Evolutionary conservation across 2,888 invertebrate species (phyloP).

Genomic region (Timandra comae): DNA sequence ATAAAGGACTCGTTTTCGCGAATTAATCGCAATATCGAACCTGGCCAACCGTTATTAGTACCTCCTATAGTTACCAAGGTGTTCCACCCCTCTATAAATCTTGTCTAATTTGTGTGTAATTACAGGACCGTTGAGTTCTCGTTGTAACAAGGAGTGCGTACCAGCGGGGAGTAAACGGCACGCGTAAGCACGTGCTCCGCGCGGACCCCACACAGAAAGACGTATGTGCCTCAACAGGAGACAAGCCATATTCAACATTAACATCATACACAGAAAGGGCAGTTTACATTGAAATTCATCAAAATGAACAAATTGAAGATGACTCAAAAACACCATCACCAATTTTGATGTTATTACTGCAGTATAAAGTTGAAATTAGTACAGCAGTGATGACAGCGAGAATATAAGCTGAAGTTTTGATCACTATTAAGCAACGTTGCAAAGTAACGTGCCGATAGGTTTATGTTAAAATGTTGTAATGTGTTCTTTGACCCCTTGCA

Average conservation of each 20-base stretch:
- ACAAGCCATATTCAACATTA: conserved; percentile 31
- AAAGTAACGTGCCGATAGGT: conserved; percentile 59
- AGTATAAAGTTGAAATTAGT: conserved; percentile 45
- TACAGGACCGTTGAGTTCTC: conserved; percentile 72
- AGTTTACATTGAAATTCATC: conserved; percentile 18
- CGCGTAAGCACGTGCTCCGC: conserved; percentile 68
- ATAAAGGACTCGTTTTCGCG: conserved; percentile 43
- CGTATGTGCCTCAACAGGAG: conserved; percentile 20
- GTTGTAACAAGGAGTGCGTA: conserved; percentile 73
- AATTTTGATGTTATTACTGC: conserved; percentile 43
- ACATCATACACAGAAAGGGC: background rate
- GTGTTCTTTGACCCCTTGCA: conserved; percentile 67
- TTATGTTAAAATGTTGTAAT: conserved; percentile 59
- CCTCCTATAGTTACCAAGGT: conserved; percentile 74
- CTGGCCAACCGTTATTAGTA: conserved; percentile 73
- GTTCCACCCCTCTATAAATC: conserved; percentile 76
- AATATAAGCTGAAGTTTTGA: conserved; percentile 46
- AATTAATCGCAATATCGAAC: conserved; percentile 70
- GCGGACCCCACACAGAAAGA: conserved; percentile 20
- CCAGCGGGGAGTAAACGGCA: conserved; percentile 68
- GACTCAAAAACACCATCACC: conserved; percentile 29
- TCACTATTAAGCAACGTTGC: conserved; percentile 52
- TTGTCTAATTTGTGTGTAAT: conserved; percentile 78
- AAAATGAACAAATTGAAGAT: conserved; percentile 33
- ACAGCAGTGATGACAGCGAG: conserved; percentile 31